Conservation (phyloP, 2,888 invertebrate species). For the Trissonchulus latispiculum region DNA sequence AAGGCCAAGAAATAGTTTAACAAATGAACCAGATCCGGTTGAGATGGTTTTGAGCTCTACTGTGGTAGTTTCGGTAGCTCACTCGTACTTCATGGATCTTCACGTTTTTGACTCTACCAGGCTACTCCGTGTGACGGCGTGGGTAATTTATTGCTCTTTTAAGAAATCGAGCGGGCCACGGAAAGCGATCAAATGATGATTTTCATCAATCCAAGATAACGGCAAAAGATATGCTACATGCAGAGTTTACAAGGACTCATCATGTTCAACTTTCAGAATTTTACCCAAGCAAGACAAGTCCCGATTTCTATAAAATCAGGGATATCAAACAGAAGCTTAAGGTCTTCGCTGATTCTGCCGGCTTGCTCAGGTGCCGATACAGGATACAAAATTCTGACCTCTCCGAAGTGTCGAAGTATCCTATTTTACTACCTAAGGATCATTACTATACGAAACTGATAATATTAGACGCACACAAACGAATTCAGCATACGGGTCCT, state of each 20-base stretch:
- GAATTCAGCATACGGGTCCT: neutral
- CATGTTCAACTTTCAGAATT: neutral
- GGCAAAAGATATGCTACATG: neutral
- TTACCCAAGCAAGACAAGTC: neutral
- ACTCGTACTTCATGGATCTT: neutral
- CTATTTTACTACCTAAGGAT: neutral
- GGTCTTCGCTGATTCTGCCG: neutral
- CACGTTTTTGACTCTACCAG: neutral
- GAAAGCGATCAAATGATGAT: too few species aligned
- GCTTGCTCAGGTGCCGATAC: neutral
- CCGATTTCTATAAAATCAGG: neutral
- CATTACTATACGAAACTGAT: neutral
- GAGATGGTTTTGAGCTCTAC: too few species aligned
- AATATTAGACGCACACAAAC: neutral
- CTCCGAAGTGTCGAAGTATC: neutral
- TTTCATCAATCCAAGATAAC: neutral
- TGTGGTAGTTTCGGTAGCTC: too few species aligned
- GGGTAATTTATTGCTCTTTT: neutral
- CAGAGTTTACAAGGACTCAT: neutral
- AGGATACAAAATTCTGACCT: neutral
- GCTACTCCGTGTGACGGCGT: slow-evolving; percentile 10
- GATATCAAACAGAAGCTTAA: neutral
- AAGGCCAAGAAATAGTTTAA: too few species aligned
- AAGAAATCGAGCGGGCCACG: too few species aligned
- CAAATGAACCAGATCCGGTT: too few species aligned